A percentile compares a stretch with the other conserved stretches of the same genome.
Evolutionary conservation across 2,888 invertebrate species (phyloP).

Genomic region (Aelia acuminata): DNA sequence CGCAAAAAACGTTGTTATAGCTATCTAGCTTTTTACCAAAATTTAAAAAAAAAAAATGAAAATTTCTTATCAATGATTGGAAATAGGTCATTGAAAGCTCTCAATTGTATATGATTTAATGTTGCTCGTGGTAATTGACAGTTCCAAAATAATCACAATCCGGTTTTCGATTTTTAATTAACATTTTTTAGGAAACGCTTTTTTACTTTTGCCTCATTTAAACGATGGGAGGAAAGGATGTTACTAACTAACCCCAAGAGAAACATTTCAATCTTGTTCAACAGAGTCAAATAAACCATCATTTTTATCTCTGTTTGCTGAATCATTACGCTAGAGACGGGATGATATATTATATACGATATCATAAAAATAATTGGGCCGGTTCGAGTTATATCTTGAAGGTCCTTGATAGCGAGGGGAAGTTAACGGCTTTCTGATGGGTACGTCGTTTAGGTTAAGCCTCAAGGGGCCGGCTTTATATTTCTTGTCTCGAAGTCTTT

Average conservation of each 20-base stretch:
- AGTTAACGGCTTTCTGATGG: slow-evolving; percentile 18
- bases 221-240: background rate
- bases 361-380: background rate
- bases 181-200: background rate
- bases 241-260: background rate
- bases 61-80: too few relatives aligned
- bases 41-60: too few relatives aligned
- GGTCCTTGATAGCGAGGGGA: background rate
- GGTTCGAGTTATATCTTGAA: background rate
- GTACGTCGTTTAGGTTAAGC: background rate
- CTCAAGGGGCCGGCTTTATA: background rate
- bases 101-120: too few relatives aligned
- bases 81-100: too few relatives aligned
- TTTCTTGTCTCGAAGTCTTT: background rate
- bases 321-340: background rate
- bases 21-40: too few relatives aligned
- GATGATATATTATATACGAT: background rate
- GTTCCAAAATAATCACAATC: too few relatives aligned
- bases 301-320: background rate
- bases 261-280: background rate
- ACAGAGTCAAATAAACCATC: background rate
- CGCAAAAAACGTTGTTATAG: too few relatives aligned
- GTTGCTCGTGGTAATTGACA: too few relatives aligned
- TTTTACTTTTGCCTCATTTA: background rate
- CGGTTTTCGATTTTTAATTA: background rate